Evolutionary conservation across 2,888 invertebrate species (phyloP), one percentile per base, ranked within the genome.

Genomic region (Scaptodrosophila latifasciaeformis): DNA sequence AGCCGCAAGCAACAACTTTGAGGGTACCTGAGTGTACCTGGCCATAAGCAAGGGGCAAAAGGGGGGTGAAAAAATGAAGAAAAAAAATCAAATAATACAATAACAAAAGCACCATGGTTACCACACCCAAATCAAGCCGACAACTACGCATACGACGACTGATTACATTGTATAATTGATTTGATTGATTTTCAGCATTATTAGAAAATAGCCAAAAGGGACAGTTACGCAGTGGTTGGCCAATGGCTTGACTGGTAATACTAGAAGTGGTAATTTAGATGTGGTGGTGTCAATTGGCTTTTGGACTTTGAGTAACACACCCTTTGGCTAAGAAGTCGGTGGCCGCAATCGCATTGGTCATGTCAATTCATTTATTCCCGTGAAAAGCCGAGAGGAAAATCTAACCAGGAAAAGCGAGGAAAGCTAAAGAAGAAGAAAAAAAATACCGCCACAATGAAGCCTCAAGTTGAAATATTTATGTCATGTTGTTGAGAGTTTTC

Each of bases 381-480:
- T 43, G 53, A 64, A 60, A 67, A 60, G 52, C 31, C 19, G 39
- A 48, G 31, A 29, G 18, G 45, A 2, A 51, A 51, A 18, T 31
- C 9, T 9, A 12, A 31, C 45, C 31, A 51, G 48, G 50, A 51
- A 67, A 60, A 40, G 49, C 39, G 15, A 1, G 9, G 10, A 19
- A 39, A 10, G 39, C 59, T 47, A 43, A 48, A n/a, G n/a, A n/a
- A n/a, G n/a, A 39, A 30, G 29, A 30, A 29, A 27, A 10, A 29
- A 49, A 43, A n/a, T n/a, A 34, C 48, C 35, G 57, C 40, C 59
- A 40, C 51, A 47, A 31, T 27, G n/a, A n/a, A n/a, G n/a, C n/a
- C n/a, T n/a, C n/a, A n/a, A 59, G 50, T 53, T 61, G 52, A 82
- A 74, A 67, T 77, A 83, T 82, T 82, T 82, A 81, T 82, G 82